Base-by-base conservation (phyloP, 2,113 vertebrate species). In the Odocoileus hemionus region DNA sequence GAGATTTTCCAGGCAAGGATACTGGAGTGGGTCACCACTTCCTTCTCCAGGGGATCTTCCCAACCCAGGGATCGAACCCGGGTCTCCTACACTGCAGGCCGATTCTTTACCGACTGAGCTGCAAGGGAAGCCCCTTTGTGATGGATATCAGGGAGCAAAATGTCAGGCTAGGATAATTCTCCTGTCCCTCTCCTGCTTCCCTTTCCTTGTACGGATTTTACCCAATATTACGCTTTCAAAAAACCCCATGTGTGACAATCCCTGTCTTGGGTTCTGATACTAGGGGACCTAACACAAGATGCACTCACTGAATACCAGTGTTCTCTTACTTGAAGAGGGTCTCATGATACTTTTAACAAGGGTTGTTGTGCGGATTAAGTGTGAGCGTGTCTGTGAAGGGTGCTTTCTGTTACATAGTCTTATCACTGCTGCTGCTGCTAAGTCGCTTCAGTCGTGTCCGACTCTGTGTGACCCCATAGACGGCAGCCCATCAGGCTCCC, bases 391-490 rank as follows among this genome's bases (percentile, higher is more conserved):
- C 28, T 45, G 67, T 54, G 25, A 64, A 84, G 17, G 43, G 19
- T 2, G 15, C 23, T 52, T 5, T 4, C n/a, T 25, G n/a, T 36
- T 5, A 39, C 43, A 8, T 5, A 28, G 15, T 54, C 26, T 36
- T 2, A 10, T n/a, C 26, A 33, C 25, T 4, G 2, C 4, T 3
- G 2, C 25, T 8, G 3, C 1, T 52, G 52, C 52, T 23, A 57
- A 57, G 55, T 57, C 19, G 0, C 55, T 23, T 57, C 55, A 57
- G 55, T 57, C 7, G 7, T 57, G 55, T 19, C 55, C 1, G 7
- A 23, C 55, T 57, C 55, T 57, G 17, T 57, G 55, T 0, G 19
- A 23, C 55, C 55, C 19, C 7, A 57, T 23, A 23, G 55, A 21
- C 5, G 2, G 21, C 21, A 57, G 55, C 55, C 55, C 19, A 57